phyloP scores from a whole-genome alignment of 2,888 invertebrate species.

The Camponotus fellah region DNA sequence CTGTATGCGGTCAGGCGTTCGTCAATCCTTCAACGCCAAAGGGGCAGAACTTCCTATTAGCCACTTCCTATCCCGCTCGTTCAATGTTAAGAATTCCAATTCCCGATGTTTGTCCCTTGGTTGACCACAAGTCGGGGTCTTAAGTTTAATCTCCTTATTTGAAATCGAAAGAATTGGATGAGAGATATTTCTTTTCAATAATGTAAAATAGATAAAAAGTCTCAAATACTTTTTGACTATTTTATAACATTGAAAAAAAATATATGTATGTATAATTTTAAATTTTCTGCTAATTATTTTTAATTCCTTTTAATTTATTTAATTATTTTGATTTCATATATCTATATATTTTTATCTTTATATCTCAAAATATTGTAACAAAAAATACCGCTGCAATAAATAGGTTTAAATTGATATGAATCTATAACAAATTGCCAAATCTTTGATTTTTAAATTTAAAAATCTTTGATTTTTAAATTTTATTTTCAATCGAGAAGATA shows the following conservation, averaged over 20 bases:
- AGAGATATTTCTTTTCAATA: conserved; percentile 4
- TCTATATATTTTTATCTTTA: neutral
- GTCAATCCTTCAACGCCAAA: conserved; percentile 36
- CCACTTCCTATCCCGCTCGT: conserved; percentile 64
- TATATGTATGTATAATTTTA: neutral
- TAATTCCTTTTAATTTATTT: too few species aligned
- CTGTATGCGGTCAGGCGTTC: conserved; percentile 54
- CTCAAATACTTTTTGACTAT: neutral
- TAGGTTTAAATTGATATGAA: neutral
- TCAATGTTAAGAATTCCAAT: conserved; percentile 62
- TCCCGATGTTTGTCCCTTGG: conserved; percentile 53
- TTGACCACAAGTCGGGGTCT: conserved; percentile 30
- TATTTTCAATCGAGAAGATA: neutral
- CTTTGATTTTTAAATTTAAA: neutral
- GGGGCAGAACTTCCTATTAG: conserved; percentile 72
- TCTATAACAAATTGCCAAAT: neutral
- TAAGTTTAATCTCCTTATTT: conserved; percentile 48
- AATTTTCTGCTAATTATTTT: neutral
- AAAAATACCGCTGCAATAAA: neutral
- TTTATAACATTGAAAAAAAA: neutral
- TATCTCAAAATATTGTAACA: neutral
- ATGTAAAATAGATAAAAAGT: neutral
- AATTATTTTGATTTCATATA: neutral
- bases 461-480: too few species aligned
- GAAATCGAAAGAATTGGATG: neutral